Evolutionary conservation across 2,888 invertebrate species (phyloP).

Genomic region (Drosophila parthenogenetica): DNA sequence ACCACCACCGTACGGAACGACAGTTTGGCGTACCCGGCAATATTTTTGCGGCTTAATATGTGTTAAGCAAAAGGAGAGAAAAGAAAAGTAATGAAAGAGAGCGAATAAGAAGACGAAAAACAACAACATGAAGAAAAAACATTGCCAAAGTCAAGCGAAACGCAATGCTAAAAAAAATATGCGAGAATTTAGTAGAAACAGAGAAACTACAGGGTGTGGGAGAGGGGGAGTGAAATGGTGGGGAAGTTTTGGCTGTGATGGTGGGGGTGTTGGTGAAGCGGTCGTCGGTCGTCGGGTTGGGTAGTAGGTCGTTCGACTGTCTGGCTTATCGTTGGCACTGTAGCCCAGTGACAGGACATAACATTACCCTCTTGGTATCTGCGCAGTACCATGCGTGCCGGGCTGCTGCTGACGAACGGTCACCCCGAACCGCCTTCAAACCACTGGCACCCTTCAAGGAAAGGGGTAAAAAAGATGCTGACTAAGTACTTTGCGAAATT

Average conservation of each 20-base stretch:
- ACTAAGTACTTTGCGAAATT: constrained; percentile 82
- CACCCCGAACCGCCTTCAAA: constrained; percentile 64
- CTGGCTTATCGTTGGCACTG: constrained; percentile 72
- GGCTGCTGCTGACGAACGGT: constrained; percentile 62
- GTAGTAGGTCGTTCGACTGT: constrained; percentile 34
- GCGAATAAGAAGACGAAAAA: constrained; percentile 15
- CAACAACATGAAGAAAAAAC: constrained; percentile 14
- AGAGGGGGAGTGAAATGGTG: not conserved
- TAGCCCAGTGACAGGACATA: constrained; percentile 82
- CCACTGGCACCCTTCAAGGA: constrained; percentile 11
- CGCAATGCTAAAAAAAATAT: constrained; percentile 47
- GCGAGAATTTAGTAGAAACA: constrained; percentile 19
- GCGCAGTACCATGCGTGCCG: constrained; percentile 69
- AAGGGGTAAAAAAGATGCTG: constrained; percentile 76
- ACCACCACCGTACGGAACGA: constrained; percentile 23
- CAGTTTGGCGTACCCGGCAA: constrained; percentile 52
- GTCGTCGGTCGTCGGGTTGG: not conserved
- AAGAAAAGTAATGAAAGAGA: constrained; percentile 21
- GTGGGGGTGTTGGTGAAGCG: not conserved
- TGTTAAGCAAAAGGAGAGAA: constrained; percentile 52
- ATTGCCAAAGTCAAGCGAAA: constrained; percentile 55
- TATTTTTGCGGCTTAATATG: constrained; percentile 81
- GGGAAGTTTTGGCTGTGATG: not conserved
- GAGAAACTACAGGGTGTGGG: constrained; percentile 9
- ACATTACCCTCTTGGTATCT: constrained; percentile 78